Conservation (phyloP, 2,113 vertebrate genomes). For the Canis aureus region DNA sequence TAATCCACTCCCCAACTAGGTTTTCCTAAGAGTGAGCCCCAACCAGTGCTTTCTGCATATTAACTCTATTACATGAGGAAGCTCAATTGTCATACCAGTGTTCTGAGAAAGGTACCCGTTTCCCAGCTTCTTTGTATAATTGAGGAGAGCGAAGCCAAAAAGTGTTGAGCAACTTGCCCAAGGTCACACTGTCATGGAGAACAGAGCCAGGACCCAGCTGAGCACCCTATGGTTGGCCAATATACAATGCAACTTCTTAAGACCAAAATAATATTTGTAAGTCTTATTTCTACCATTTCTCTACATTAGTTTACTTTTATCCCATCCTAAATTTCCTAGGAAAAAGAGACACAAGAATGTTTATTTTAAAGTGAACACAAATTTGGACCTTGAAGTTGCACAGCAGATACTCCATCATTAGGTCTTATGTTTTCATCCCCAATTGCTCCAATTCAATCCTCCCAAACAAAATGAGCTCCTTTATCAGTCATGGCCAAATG, state of each 20-base stretch:
- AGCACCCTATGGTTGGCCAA: neutral
- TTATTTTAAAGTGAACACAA: constrained; percentile 64
- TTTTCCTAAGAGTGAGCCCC: neutral
- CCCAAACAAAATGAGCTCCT: constrained; percentile 68
- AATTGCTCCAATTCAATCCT: constrained; percentile 69
- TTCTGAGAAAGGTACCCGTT: neutral
- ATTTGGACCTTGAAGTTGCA: constrained; percentile 50
- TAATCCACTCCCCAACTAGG: neutral
- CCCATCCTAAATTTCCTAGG: constrained; percentile 45
- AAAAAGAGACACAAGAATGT: constrained; percentile 47
- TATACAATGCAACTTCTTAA: neutral
- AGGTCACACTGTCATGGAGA: neutral
- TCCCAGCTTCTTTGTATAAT: neutral
- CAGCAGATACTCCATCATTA: constrained; percentile 15
- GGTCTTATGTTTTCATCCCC: constrained; percentile 74
- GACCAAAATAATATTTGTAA: neutral
- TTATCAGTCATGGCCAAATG: constrained; percentile 70
- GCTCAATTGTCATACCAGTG: neutral
- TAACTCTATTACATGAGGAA: neutral
- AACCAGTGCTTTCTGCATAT: neutral
- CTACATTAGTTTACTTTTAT: constrained; percentile 53
- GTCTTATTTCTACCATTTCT: constrained; percentile 10
- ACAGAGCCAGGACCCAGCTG: neutral
- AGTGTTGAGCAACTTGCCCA: neutral
- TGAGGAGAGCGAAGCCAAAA: neutral